Base-by-base conservation (phyloP, 2,797 vertebrate genomes). In the Liasis olivaceus region DNA sequence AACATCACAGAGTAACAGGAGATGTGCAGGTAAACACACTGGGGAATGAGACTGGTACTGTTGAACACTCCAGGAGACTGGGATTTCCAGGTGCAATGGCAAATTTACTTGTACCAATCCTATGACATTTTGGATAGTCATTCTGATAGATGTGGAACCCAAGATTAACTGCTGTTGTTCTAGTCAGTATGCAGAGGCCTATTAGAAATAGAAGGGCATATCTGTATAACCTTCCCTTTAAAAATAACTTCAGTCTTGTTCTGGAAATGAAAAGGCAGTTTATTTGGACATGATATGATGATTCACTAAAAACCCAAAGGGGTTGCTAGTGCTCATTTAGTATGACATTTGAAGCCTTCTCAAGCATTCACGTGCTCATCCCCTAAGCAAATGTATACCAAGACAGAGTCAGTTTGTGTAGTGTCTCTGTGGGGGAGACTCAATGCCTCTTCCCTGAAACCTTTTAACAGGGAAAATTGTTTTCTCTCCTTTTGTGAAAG, bases 401-500 rank as follows among this genome's bases (percentile, higher is more conserved):
- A 54, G 59, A 84, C 47, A 86, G 64, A 91, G 31, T 64, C 47
- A 66, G 31, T 89, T 22, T 56, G 15, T 77, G 59, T 14, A 26
- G 15, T 47, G 56, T 89, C 87, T 64, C 56, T 58, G 59, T 54
- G 63, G 31, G 91, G 69, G 8, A 95, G 56, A 86, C 93, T 93
- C 17, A 31, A 42, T 87, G 94, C 54, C 84, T 72, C 60, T 91
- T 36, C 31, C 22, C 56, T 85, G n/a, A 72, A 12, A 93, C 86
- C 60, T 81, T 63, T 92, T 93, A 66, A 0, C 56, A 64, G 59
- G 91, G 91, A 93, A n/a, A 92, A 85, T 0, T 56, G 87, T 42
- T 95, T 94, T 28, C 22, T 5, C 22, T 28, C 59, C 36, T 14
- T 88, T 88, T 88, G 91, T 84, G 63, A 56, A 91, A 93, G 72